These are phyloP conservation scores for Dreissena rostriformis DNA, from an alignment of 1,140 invertebrate species.

Conservation along the genomic window DNA sequence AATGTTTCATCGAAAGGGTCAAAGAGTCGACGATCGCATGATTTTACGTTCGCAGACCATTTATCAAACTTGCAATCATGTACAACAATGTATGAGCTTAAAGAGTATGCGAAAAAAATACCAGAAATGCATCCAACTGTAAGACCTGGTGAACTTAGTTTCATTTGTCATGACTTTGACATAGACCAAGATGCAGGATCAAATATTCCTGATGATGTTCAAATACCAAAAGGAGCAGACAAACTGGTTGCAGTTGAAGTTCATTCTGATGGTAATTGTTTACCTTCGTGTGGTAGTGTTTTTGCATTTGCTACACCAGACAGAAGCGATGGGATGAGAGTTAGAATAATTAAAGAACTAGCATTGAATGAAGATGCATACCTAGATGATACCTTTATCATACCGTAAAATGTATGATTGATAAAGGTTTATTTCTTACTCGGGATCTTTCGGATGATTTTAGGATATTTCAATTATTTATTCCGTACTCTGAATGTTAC, in stretches of 20 bases:
- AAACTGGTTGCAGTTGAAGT: conserved; percentile 23
- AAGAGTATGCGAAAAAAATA: neutral
- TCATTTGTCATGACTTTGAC: conserved; percentile 6
- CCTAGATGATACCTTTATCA: too few species aligned
- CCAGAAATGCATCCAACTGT: conserved; percentile 2
- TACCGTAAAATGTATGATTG: too few species aligned
- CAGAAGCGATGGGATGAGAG: neutral
- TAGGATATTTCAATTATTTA: too few species aligned
- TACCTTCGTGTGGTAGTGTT: conserved; percentile 27
- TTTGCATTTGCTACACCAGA: conserved; percentile 9
- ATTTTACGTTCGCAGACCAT: neutral
- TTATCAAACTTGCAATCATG: neutral
- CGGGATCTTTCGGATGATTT: too few species aligned
- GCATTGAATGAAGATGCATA: conserved; percentile 17
- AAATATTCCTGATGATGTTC: conserved; percentile 14
- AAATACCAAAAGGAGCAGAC: conserved; percentile 11
- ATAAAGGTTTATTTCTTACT: too few species aligned
- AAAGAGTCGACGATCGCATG: neutral
- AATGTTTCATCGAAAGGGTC: neutral
- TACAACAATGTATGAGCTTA: conserved; percentile 1
- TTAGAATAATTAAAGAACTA: conserved; percentile 12
- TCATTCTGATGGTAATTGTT: conserved; percentile 24
- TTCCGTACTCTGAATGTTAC: too few species aligned
- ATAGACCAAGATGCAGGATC: neutral
- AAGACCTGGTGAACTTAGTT: conserved; percentile 19